Conservation (phyloP, 2,113 vertebrate genomes). For the Gorsachius goisagi region DNA sequence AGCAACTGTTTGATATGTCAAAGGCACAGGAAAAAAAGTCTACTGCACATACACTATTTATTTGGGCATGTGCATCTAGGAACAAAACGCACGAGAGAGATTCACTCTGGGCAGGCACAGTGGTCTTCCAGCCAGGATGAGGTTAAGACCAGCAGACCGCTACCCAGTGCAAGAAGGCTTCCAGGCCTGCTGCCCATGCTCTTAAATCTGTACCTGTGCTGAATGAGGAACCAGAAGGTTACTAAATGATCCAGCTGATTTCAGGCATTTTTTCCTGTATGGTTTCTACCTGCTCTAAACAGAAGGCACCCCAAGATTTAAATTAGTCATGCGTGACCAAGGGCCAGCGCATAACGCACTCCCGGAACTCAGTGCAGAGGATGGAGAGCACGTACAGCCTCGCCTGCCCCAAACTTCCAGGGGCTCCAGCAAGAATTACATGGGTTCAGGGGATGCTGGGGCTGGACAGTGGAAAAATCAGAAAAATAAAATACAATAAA, state of each 20-base stretch:
- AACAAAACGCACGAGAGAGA: background rate
- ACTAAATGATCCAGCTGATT: background rate
- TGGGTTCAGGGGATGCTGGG: background rate
- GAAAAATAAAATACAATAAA: background rate
- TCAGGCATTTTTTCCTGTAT: background rate
- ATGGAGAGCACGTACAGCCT: rapidly evolving
- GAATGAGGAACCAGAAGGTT: background rate
- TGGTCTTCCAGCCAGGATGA: background rate
- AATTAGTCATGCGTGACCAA: rapidly evolving
- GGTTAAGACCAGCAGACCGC: background rate
- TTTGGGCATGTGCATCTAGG: rapidly evolving
- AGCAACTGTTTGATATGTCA: background rate
- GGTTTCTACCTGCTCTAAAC: background rate
- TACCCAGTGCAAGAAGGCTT: background rate
- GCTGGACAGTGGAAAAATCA: background rate
- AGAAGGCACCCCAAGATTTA: background rate
- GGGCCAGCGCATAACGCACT: background rate
- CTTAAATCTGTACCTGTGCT: background rate
- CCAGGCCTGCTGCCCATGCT: background rate
- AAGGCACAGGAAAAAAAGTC: background rate
- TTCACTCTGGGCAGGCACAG: background rate
- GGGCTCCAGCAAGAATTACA: background rate
- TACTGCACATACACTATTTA: background rate
- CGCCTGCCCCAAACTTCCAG: background rate
- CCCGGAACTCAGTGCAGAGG: background rate